Evolutionary conservation across 2,797 vertebrate species (phyloP).

Genomic region (Catamblyrhynchus diadema): DNA sequence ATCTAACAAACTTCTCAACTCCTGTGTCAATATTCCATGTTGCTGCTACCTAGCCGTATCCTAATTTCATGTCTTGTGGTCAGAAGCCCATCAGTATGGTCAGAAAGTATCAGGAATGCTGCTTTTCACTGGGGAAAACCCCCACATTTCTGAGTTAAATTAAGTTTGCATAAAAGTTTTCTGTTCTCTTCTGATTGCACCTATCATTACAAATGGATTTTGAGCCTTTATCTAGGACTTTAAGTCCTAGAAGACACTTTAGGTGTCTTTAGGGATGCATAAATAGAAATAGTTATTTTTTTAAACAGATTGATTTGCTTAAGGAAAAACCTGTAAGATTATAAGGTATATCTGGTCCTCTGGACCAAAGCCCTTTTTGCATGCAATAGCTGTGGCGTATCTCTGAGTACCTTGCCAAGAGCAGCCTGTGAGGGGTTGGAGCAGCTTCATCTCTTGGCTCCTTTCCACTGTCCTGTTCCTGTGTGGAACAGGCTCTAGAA

Average conservation of each 20-base stretch:
- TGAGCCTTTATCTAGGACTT: neutral
- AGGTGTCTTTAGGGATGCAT: neutral
- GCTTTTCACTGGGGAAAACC: neutral
- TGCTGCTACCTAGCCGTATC: neutral
- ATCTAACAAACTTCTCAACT: neutral
- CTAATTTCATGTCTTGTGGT: neutral
- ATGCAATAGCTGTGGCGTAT: neutral
- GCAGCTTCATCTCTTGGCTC: neutral
- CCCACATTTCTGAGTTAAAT: neutral
- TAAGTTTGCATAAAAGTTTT: neutral
- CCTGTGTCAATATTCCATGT: neutral
- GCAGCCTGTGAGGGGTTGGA: neutral
- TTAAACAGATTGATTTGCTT: neutral
- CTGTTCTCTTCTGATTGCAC: neutral
- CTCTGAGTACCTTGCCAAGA: neutral
- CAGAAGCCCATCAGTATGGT: neutral
- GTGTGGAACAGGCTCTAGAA: neutral
- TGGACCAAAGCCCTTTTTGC: neutral
- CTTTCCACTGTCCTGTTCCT: neutral
- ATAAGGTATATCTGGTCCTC: neutral
- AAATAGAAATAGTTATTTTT: neutral
- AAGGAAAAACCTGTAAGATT: neutral
- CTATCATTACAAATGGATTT: neutral
- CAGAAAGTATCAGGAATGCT: neutral
- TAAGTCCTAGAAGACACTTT: neutral